Percentiles rank a stretch among this genome's conserved stretches.
phyloP scores from a whole-genome alignment of 1,140 invertebrate genomes.

The Anthonomus grandis region DNA sequence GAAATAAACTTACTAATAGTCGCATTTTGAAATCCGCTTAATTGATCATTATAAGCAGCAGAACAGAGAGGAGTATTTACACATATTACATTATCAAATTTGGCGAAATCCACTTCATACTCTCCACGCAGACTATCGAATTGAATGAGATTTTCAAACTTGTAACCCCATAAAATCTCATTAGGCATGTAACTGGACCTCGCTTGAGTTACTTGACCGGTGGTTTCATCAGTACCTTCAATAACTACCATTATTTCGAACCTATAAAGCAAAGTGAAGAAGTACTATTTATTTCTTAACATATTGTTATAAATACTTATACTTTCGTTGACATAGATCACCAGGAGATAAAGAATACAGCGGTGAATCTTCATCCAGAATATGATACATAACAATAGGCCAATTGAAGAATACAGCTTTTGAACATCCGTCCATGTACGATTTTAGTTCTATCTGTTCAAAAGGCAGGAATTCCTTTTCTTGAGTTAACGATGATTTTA shows the following conservation, averaged over 20 bases:
- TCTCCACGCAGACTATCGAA: slow-evolving; percentile 52
- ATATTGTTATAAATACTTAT: too few species aligned
- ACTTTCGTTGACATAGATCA: slow-evolving; percentile 75
- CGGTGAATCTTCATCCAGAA: slow-evolving; percentile 75
- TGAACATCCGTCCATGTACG: slow-evolving; percentile 72
- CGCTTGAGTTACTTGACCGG: slow-evolving; percentile 58
- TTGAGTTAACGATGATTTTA: slow-evolving; percentile 74
- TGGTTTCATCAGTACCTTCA: slow-evolving; percentile 71
- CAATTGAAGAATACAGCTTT: slow-evolving; percentile 89
- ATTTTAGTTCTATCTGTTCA: slow-evolving; percentile 62
- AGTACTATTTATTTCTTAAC: too few species aligned
- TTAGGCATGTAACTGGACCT: slow-evolving; percentile 87
- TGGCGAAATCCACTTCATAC: slow-evolving; percentile 33
- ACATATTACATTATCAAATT: slow-evolving; percentile 22
- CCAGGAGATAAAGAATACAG: slow-evolving; percentile 84
- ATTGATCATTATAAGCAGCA: slow-evolving; percentile 20
- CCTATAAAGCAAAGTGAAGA: slow-evolving; percentile 52
- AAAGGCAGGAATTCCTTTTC: slow-evolving; percentile 83
- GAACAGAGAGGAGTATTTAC: slow-evolving; percentile 28
- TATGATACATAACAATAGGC: slow-evolving; percentile 84
- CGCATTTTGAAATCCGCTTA: slow-evolving; percentile 9
- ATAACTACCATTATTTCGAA: slow-evolving; percentile 68
- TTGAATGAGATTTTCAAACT: slow-evolving; percentile 82
- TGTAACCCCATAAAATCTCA: slow-evolving; percentile 93
- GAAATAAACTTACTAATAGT: neutral